These are phyloP conservation scores for Andrena haemorrhoa DNA, from an alignment of 2,888 invertebrate genomes.

Conservation along the genomic window DNA sequence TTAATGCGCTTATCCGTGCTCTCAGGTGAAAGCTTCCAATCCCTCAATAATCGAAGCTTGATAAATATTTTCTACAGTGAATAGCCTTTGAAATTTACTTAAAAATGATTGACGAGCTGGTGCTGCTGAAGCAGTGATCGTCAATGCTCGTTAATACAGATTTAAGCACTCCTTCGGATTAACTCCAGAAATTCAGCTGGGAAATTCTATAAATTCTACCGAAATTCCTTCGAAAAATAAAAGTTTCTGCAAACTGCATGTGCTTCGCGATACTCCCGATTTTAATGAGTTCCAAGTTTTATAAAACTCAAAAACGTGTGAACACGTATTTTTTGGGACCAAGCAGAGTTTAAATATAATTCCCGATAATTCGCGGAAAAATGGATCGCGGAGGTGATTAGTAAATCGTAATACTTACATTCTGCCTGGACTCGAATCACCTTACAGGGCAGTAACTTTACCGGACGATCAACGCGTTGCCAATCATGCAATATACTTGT, in stretches of 20 bases:
- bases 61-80: not conserved
- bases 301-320: not conserved
- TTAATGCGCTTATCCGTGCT: not conserved
- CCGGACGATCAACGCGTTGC: slow-evolving; percentile 40
- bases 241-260: not conserved
- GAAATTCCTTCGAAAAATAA: not conserved
- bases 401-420: slow-evolving; percentile 59
- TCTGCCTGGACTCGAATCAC: slow-evolving; percentile 50
- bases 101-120: not conserved
- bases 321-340: not conserved
- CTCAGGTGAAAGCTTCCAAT: not conserved
- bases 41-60: not conserved
- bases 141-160: not conserved
- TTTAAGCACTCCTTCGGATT: not conserved
- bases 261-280: too few relatives aligned
- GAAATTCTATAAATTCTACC: too few relatives aligned
- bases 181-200: not conserved
- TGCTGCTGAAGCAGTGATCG: not conserved
- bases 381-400: not conserved
- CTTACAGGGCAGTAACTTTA: slow-evolving; percentile 55
- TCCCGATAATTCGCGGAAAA: not conserved
- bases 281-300: not conserved
- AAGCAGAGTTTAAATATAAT: not conserved
- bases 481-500: slow-evolving; percentile 56
- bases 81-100: not conserved